phyloP scores from a whole-genome alignment of 2,113 vertebrate genomes.

The Neogale vison region DNA sequence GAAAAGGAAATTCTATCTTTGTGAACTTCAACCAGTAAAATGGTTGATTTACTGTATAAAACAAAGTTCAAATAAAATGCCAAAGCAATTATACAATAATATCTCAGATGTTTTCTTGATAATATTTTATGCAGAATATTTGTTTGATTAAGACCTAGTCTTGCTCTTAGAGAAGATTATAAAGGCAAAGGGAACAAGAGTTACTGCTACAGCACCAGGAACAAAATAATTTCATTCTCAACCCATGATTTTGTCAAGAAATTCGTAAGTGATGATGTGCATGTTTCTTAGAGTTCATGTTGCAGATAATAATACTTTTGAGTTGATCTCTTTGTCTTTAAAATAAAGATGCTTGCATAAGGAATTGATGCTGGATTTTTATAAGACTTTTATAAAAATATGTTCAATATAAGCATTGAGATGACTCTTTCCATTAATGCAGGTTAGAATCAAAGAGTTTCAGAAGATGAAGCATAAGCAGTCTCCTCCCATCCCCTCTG shows the following conservation, averaged over 20 bases:
- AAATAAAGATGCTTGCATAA: background rate
- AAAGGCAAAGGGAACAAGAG: slow-evolving; percentile 51
- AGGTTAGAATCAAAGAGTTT: background rate
- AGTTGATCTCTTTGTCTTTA: slow-evolving; percentile 2
- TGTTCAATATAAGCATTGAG: background rate
- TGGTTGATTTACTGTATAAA: slow-evolving; percentile 34
- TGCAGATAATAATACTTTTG: slow-evolving; percentile 46
- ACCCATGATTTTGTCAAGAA: slow-evolving; percentile 48
- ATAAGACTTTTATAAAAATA: slow-evolving; percentile 53
- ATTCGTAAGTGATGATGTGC: slow-evolving; percentile 50
- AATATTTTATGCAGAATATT: slow-evolving; percentile 69
- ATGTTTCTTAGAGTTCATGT: slow-evolving; percentile 58
- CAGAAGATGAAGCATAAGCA: background rate
- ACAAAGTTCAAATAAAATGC: slow-evolving; percentile 65
- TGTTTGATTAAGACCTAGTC: slow-evolving; percentile 57
- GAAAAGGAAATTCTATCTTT: slow-evolving; percentile 16
- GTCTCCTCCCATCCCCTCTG: background rate
- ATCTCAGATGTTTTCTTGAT: slow-evolving; percentile 55
- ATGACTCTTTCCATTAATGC: slow-evolving; percentile 44
- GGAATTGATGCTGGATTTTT: slow-evolving; percentile 48
- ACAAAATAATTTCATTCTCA: slow-evolving; percentile 65
- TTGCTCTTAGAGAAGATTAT: slow-evolving; percentile 57
- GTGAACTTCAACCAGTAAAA: background rate
- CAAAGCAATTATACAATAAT: slow-evolving; percentile 58
- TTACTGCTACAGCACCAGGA: slow-evolving; percentile 24